These are phyloP conservation scores for Drosophila ficusphila DNA, from an alignment of 1,140 invertebrate species.

Conservation along the genomic window DNA sequence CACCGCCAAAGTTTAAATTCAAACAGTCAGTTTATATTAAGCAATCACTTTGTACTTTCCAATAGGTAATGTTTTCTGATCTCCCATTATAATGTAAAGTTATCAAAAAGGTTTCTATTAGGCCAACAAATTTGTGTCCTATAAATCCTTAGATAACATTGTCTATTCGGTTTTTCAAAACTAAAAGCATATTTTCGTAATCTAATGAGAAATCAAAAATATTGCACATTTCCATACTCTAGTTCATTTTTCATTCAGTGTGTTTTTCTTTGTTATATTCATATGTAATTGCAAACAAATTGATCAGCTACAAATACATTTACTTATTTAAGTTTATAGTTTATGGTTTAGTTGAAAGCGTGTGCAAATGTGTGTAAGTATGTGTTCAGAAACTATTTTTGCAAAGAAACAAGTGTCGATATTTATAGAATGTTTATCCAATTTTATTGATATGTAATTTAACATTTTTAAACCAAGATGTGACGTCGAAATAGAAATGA, in stretches of 20 bases:
- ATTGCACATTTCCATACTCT: too few relatives aligned
- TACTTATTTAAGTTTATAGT: slow-evolving; percentile 7
- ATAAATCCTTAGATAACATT: too few relatives aligned
- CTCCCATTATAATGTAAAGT: too few relatives aligned
- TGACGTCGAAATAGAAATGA: slow-evolving; percentile 20
- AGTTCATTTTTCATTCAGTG: too few relatives aligned
- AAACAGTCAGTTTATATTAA: background rate
- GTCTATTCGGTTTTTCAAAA: too few relatives aligned
- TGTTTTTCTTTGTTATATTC: background rate
- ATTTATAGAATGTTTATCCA: slow-evolving; percentile 47
- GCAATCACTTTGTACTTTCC: too few relatives aligned
- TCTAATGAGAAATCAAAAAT: too few relatives aligned
- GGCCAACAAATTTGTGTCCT: too few relatives aligned
- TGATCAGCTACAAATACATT: background rate
- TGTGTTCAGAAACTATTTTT: slow-evolving; percentile 1
- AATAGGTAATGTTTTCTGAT: too few relatives aligned
- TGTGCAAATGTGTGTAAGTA: background rate
- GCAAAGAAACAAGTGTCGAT: slow-evolving; percentile 30
- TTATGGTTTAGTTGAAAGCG: background rate
- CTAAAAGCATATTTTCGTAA: too few relatives aligned
- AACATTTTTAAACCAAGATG: slow-evolving; percentile 25
- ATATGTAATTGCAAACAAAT: background rate
- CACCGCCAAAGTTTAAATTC: background rate
- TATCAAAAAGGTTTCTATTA: too few relatives aligned
- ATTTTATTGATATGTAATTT: slow-evolving; percentile 43